A percentile compares a stretch with the other conserved stretches of the same genome.
These are phyloP conservation scores for Cebus imitator DNA, from an alignment of 2,113 vertebrate species.

Conservation along the genomic window DNA sequence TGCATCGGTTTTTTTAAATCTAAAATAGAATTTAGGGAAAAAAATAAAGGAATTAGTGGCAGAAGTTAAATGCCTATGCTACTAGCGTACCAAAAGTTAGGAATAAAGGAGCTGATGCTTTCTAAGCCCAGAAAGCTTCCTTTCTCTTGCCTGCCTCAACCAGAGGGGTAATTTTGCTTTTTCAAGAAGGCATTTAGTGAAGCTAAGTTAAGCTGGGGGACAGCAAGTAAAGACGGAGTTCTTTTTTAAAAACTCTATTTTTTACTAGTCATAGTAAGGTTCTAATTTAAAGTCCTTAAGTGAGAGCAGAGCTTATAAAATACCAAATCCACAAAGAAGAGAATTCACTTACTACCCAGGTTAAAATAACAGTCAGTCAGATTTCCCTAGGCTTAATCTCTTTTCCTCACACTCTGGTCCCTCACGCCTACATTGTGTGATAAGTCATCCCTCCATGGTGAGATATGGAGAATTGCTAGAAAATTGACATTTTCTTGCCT, in stretches of 20 bases:
- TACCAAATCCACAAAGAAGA: not conserved
- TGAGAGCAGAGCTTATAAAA: not conserved
- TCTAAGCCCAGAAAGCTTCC: not conserved
- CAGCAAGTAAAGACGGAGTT: not conserved
- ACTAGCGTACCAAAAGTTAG: not conserved
- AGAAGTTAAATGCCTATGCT: not conserved
- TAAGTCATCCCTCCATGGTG: not conserved
- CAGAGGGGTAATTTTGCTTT: not conserved
- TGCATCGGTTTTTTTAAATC: not conserved
- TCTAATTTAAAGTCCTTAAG: not conserved
- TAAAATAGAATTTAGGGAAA: not conserved
- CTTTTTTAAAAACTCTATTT: not conserved
- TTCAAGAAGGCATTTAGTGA: not conserved
- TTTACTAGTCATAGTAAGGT: not conserved
- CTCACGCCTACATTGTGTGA: not conserved
- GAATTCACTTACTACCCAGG: not conserved
- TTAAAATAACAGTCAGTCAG: not conserved
- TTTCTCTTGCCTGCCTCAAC: not conserved
- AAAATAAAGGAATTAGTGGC: not conserved
- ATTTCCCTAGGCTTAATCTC: not conserved
- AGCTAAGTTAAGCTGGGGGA: not conserved
- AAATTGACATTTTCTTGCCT: not conserved
- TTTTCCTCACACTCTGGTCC: not conserved
- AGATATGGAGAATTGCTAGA: not conserved
- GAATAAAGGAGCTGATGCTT: not conserved